These are phyloP conservation scores for Coregonus ussuriensis DNA, from an alignment of 2,797 vertebrate genomes.

Conservation along the genomic window DNA sequence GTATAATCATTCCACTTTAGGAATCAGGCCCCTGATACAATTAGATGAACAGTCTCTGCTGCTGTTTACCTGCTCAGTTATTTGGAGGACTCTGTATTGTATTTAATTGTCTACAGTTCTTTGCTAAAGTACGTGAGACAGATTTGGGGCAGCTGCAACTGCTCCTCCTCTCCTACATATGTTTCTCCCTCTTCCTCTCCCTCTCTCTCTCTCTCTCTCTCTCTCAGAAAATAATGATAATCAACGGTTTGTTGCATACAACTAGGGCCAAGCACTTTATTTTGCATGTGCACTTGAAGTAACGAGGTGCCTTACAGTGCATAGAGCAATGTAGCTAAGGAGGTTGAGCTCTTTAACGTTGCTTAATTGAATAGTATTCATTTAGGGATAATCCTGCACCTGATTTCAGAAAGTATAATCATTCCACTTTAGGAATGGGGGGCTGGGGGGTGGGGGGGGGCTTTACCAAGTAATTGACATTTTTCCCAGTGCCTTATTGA, in stretches of 20 bases:
- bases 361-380: slow-evolving; percentile 12
- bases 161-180: slow-evolving; percentile 43
- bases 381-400: neutral
- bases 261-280: neutral
- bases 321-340: neutral
- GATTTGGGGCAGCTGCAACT: slow-evolving; percentile 39
- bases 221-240: slow-evolving; percentile 38
- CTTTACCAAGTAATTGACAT: neutral
- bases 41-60: slow-evolving; percentile 59
- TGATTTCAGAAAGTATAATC: slow-evolving; percentile 1
- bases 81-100: slow-evolving; percentile 57
- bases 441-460: no score
- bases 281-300: neutral
- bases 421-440: neutral
- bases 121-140: slow-evolving; percentile 61
- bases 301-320: neutral
- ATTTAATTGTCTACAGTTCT: slow-evolving; percentile 63
- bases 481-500: slow-evolving; percentile 4
- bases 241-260: neutral
- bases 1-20: no score
- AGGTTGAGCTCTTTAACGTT: neutral
- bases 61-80: slow-evolving; percentile 58
- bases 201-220: slow-evolving; percentile 30
- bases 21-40: slow-evolving; percentile 54
- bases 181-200: neutral